These are phyloP conservation scores for Cosmia pyralina DNA, from an alignment of 2,888 invertebrate species.

Conservation along the genomic window DNA sequence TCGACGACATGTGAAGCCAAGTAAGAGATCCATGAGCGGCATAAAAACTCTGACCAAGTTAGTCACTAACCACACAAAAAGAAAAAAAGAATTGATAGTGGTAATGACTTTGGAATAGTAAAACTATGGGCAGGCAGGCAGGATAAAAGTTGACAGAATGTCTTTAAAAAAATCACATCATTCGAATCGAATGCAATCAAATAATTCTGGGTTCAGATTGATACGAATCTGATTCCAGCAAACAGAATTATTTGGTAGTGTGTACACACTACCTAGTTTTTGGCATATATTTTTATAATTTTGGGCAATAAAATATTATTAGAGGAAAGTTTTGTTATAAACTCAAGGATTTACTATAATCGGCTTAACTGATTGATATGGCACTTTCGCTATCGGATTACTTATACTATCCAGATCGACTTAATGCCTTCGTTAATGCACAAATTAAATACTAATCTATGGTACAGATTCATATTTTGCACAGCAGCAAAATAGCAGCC, in stretches of 20 bases:
- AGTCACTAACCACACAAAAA: too few species aligned
- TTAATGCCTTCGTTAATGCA: not conserved
- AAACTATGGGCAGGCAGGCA: not conserved
- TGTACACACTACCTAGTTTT: not conserved
- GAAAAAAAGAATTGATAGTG: not conserved
- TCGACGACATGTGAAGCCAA: too few species aligned
- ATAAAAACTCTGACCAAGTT: too few species aligned
- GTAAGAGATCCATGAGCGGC: too few species aligned
- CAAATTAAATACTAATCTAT: slow-evolving; percentile 6
- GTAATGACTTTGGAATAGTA: not conserved
- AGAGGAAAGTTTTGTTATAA: slow-evolving; percentile 16
- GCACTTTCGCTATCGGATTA: slow-evolving; percentile 44
- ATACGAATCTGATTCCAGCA: too few species aligned
- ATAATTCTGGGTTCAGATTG: slow-evolving; percentile 5
- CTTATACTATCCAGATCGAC: slow-evolving; percentile 13
- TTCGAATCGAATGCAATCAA: not conserved
- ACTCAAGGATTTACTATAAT: slow-evolving; percentile 39
- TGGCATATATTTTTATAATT: slow-evolving; percentile 11
- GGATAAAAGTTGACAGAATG: not conserved
- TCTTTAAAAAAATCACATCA: not conserved
- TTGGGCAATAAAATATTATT: not conserved
- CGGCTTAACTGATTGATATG: slow-evolving; percentile 38
- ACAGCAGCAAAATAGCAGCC: not conserved
- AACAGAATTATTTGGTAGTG: too few species aligned
- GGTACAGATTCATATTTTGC: slow-evolving; percentile 12